phyloP scores from a whole-genome alignment of 2,888 invertebrate genomes.

The Orchestes rusci region DNA sequence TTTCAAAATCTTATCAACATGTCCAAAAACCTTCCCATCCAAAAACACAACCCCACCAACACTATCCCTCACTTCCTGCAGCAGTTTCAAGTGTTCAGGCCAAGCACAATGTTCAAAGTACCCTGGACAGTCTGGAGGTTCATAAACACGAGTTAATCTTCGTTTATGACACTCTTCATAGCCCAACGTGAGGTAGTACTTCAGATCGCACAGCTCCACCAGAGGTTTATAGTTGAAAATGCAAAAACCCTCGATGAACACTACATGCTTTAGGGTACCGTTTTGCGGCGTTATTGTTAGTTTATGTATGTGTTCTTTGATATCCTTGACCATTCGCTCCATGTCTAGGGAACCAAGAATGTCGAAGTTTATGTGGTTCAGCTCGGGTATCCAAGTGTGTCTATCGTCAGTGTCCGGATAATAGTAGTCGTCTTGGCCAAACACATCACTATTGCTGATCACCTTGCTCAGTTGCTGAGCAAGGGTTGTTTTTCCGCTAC shows the following conservation, averaged over 20 bases:
- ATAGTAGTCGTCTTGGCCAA: conserved; percentile 75
- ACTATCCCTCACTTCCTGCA: conserved; percentile 42
- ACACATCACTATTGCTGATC: conserved; percentile 44
- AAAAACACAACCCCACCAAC: conserved; percentile 35
- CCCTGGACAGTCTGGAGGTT: conserved; percentile 79
- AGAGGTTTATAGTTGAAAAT: conserved; percentile 65
- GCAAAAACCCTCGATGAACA: conserved; percentile 72
- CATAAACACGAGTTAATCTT: conserved; percentile 59
- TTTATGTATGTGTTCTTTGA: conserved; percentile 34
- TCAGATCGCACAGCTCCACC: conserved; percentile 58
- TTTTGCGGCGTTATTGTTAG: not conserved
- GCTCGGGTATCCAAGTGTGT: conserved; percentile 54
- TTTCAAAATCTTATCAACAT: too few relatives aligned
- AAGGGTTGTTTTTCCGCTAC: conserved; percentile 76
- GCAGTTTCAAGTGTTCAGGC: conserved; percentile 70
- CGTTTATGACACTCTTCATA: conserved; percentile 61
- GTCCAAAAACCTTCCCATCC: conserved; percentile 24
- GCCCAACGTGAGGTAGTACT: conserved; percentile 66
- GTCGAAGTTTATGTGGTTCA: conserved; percentile 75
- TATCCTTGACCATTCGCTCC: conserved; percentile 58
- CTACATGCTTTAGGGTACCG: conserved; percentile 40
- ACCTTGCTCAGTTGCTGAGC: conserved; percentile 49
- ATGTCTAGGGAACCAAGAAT: conserved; percentile 65
- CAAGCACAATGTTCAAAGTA: conserved; percentile 88
- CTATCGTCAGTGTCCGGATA: conserved; percentile 56